phyloP scores from a whole-genome alignment of 2,113 vertebrate genomes.

The Actenoides lindsayi region DNA sequence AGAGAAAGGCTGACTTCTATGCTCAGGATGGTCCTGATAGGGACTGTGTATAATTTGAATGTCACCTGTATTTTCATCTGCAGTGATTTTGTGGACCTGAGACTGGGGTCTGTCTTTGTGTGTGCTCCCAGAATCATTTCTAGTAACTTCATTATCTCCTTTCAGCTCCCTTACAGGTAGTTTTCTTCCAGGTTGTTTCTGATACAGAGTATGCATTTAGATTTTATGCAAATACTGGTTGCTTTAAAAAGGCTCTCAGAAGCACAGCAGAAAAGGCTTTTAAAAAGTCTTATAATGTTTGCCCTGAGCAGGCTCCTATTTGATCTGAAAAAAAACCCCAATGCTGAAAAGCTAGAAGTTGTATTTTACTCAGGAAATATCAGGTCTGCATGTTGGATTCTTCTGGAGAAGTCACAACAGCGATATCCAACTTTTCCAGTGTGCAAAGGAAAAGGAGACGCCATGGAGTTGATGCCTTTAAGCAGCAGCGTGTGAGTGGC shows the following conservation, averaged over 20 bases:
- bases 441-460: not conserved
- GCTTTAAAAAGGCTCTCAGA: not conserved
- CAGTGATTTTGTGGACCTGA: not conserved
- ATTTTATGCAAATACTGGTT: not conserved
- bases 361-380: not conserved
- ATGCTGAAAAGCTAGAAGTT: not conserved
- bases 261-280: not conserved
- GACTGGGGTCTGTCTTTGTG: not conserved
- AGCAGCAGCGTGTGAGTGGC: not conserved
- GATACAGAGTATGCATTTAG: rapidly evolving
- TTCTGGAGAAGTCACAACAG: not conserved
- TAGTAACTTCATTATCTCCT: not conserved
- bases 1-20: not conserved
- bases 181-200: not conserved
- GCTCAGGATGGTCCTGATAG: not conserved
- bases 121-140: not conserved
- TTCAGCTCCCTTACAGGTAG: not conserved
- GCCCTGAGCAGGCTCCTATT: not conserved
- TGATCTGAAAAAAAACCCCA: rapidly evolving
- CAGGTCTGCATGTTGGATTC: not conserved
- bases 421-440: not conserved
- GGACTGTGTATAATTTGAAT: not conserved
- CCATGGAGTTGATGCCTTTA: not conserved
- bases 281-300: not conserved
- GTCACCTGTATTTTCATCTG: not conserved